Base-by-base conservation (phyloP, 2,888 invertebrate genomes). In the Aspidiotus rigidus region DNA sequence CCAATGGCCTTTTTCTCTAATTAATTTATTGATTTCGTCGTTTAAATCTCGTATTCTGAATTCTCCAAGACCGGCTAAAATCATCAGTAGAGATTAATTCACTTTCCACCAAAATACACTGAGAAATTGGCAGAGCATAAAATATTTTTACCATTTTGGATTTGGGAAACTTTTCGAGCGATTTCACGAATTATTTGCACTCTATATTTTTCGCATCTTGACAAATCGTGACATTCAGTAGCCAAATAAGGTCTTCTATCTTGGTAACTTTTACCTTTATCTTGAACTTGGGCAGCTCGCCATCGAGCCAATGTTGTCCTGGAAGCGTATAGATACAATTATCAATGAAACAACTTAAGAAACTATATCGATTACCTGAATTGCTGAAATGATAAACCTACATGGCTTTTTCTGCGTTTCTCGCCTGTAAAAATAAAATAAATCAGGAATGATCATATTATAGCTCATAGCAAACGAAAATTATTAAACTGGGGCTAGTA, bases 221-320 rank as follows among this genome's bases (percentile, higher is more conserved):
- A 86, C 53, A 98, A 79, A 76, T 93, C 93, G 74, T 87, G 87
- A 80, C 98, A 99, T 77, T 98, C 95, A 0, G 95, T 93, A 0
- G 98, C 98, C 60, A 97, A 81, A 76, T 91, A 95, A 0, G 98
- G 98, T 60, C 97, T 82, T 1, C 96, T 83, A 76, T 93, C 93
- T 74, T 83, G 83, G 72, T 81, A 82, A 8, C 90, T 90, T 72
- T 81, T 82, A 10, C 91, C 90, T 11, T 92, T 85, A 77, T 93
- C 94, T 62, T 92, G 67, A 16, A 93, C 85, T 77, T 99, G 97
- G 42, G 96, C 95, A 49, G 95, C 93, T 74, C 99, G 83, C 99
- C 99, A 99, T 73, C 99, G 86, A 73, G 99, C 99, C 74, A 99
- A 80, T 0, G 98, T 97, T 42, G 99, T 99, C 98, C 91, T 93